phyloP scores from a whole-genome alignment of 2,888 invertebrate species.

The Pristionchus japonicus region DNA sequence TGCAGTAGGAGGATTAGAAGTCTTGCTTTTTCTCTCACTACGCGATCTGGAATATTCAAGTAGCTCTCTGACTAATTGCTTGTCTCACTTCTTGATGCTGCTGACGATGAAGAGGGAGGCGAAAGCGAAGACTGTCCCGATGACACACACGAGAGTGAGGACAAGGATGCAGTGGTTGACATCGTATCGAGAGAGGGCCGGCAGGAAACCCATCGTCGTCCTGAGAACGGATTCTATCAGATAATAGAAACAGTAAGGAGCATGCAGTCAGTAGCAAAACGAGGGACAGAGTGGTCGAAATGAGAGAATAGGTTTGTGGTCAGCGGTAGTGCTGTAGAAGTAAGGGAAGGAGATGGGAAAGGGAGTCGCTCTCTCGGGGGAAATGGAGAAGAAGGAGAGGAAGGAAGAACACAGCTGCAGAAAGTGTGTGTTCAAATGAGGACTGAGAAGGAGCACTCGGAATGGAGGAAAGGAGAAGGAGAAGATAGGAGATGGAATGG shows the following conservation, averaged over 20 bases:
- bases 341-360: neutral
- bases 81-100: neutral
- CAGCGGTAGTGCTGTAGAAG: slow-evolving; percentile 4
- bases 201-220: neutral
- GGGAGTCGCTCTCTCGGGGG: slow-evolving; percentile 3
- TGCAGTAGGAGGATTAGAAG: neutral
- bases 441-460: slow-evolving; percentile 19
- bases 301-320: slow-evolving; percentile 15
- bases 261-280: neutral
- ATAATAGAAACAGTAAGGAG: neutral
- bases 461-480: neutral
- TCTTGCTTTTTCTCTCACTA: neutral
- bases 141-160: neutral
- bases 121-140: neutral
- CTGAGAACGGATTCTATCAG: no score
- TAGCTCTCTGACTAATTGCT: neutral
- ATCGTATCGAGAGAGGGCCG: neutral
- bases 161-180: neutral
- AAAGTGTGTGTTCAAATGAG: slow-evolving; percentile 30
- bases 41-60: neutral
- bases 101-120: neutral
- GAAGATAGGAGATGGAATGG: neutral
- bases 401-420: slow-evolving; percentile 17
- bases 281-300: neutral
- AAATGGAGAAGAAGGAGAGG: slow-evolving; percentile 1